Base-by-base conservation (phyloP, 2,797 vertebrate species). In the Epinephelus coioides region DNA sequence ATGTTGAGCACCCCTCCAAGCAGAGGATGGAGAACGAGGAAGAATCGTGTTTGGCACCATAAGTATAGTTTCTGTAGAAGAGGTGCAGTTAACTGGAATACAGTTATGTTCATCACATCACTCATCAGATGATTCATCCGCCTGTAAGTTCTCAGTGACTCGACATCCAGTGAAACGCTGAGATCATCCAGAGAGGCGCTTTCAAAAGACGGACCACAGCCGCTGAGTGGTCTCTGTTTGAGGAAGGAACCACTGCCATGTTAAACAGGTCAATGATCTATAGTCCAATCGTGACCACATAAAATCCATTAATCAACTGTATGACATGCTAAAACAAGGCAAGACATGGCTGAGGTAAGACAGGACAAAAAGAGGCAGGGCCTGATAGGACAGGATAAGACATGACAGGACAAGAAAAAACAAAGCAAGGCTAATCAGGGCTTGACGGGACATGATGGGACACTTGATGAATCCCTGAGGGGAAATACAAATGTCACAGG, bases 71-170 rank as follows among this genome's bases (percentile, higher is more conserved):
- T 67, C 8, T 2, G 67, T 53, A 73, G 81, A 75, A 17, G 40
- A 65, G 34, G 51, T 51, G n/a, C 71, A 64, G 34, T 67, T 83
- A 68, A 84, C 81, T 73, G 86, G 81, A 89, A 84, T 27, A 13
- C 18, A 57, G n/a, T 50, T 18, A 23, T 12, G 17, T 18, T 54
- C 30, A 60, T 54, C 30, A 60, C 19, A 67, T 88, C 77, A 87
- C 62, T 87, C 86, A 81, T 30, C 30, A 15, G 62, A 84, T 90
- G 87, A 92, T 73, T 88, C 84, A 88, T 71, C 40, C 15, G 18
- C 57, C 56, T 57, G 50, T 65, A 5, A 81, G 27, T 34, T 23
- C 17, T 15, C 44, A 44, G 27, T 69, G 80, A 79, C 61, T 61
- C 9, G 8, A 51, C 53, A 14, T 82, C 62, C 18, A 71, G 49